phyloP scores from a whole-genome alignment of 2,888 invertebrate species.

The Anarsia innoxiella region DNA sequence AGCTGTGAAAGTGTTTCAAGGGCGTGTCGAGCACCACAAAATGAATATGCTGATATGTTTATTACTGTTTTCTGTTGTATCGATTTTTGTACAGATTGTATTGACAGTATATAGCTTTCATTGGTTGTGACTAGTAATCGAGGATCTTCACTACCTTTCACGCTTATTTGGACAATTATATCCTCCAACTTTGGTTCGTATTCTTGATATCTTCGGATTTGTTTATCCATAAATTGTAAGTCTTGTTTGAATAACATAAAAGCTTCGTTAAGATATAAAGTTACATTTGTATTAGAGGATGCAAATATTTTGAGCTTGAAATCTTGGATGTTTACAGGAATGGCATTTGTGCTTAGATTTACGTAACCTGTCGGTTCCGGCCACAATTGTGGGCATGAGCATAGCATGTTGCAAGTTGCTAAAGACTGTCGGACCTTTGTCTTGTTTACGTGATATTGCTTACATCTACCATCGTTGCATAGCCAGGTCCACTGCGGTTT shows the following conservation, averaged over 20 bases:
- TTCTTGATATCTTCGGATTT: constrained; percentile 12
- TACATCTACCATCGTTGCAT: no score
- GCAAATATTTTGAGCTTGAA: constrained; percentile 46
- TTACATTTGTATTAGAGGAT: constrained; percentile 49
- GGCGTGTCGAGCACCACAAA: constrained; percentile 86
- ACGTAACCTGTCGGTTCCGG: constrained; percentile 85
- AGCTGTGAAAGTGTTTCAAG: constrained; percentile 85
- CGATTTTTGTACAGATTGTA: constrained; percentile 62
- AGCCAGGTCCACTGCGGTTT: background rate
- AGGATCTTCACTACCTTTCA: constrained; percentile 71
- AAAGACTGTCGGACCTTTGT: no score
- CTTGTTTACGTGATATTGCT: no score
- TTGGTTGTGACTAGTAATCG: constrained; percentile 80
- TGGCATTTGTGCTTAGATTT: constrained; percentile 77
- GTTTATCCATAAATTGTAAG: constrained; percentile 31
- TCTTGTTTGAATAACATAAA: constrained; percentile 69
- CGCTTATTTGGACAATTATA: constrained; percentile 59
- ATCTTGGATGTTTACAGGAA: constrained; percentile 57
- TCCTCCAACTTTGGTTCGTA: background rate
- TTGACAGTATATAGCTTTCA: constrained; percentile 81
- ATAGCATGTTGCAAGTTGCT: background rate
- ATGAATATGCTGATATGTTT: constrained; percentile 79
- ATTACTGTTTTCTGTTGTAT: constrained; percentile 77
- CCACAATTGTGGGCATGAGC: constrained; percentile 59
- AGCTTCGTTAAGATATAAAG: constrained; percentile 62